Evolutionary conservation across 2,888 invertebrate species (phyloP).

Genomic region (Caenorhabditis sp.): DNA sequence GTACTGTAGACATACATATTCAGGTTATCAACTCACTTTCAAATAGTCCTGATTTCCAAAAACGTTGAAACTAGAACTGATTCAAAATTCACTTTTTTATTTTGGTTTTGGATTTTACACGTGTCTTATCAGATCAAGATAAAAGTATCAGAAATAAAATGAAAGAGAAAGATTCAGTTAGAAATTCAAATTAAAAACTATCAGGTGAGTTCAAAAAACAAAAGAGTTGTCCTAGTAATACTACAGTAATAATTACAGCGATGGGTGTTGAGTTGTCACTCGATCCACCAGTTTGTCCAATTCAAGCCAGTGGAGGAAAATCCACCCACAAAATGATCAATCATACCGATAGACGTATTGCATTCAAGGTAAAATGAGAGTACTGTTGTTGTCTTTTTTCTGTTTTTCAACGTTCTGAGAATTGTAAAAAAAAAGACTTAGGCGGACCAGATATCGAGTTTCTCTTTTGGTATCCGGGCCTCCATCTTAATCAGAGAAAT

Average conservation of each 20-base stretch:
- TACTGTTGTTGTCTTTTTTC: neutral
- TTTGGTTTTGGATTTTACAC: neutral
- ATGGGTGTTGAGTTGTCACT: conserved; percentile 41
- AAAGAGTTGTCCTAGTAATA: neutral
- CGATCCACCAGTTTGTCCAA: conserved; percentile 52
- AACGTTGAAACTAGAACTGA: neutral
- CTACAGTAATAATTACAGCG: neutral
- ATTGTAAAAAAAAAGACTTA: no score
- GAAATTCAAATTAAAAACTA: conserved; percentile 1
- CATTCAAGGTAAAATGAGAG: conserved; percentile 48
- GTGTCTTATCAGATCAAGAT: conserved; percentile 1
- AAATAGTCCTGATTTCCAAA: neutral
- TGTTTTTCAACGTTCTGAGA: no score
- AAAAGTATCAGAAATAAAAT: neutral
- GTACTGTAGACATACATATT: neutral
- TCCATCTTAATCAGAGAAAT: no score
- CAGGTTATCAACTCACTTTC: neutral
- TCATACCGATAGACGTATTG: conserved; percentile 46
- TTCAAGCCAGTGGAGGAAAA: conserved; percentile 50
- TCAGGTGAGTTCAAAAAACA: neutral
- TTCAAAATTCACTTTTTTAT: neutral
- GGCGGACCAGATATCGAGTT: neutral
- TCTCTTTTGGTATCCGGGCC: no score
- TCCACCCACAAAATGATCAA: conserved; percentile 57
- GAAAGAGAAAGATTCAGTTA: neutral